A percentile compares a stretch with the other conserved stretches of the same genome.
Conservation (phyloP, 2,797 vertebrate species). For the Tragelaphus eurycerus region DNA sequence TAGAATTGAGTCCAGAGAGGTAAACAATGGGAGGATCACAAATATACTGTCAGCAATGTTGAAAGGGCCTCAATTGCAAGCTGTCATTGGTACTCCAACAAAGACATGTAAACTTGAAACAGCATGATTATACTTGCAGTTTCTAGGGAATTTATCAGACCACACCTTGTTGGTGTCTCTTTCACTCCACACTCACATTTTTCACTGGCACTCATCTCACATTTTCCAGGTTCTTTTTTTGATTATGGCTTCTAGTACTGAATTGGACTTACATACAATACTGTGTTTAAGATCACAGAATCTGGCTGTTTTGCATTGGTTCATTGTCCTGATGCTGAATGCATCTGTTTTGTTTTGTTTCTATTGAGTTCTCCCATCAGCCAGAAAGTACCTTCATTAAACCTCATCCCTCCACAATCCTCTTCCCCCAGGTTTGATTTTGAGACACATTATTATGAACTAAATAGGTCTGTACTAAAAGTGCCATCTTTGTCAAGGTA, state of each 20-base stretch:
- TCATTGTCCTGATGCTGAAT: not conserved
- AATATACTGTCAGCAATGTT: not conserved
- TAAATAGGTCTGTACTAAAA: not conserved
- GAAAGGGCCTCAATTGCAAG: not conserved
- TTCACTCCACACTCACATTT: not conserved
- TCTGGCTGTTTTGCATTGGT: not conserved
- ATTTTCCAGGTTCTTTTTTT: not conserved
- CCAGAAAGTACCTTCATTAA: not conserved
- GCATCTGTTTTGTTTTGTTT: not conserved
- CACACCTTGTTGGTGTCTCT: not conserved
- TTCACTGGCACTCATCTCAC: not conserved
- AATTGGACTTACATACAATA: not conserved
- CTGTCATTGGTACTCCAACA: not conserved
- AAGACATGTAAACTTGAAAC: not conserved
- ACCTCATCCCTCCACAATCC: not conserved
- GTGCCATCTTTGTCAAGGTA: not conserved
- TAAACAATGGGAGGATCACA: not conserved
- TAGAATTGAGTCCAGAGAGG: not conserved
- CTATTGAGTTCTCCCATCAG: not conserved
- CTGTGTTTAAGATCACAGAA: not conserved
- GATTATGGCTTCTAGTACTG: not conserved
- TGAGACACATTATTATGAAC: not conserved
- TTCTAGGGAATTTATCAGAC: not conserved
- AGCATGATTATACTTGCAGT: not conserved
- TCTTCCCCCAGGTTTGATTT: not conserved